Conservation (phyloP, 1,140 invertebrate species). For the Calosoma granatense region DNA sequence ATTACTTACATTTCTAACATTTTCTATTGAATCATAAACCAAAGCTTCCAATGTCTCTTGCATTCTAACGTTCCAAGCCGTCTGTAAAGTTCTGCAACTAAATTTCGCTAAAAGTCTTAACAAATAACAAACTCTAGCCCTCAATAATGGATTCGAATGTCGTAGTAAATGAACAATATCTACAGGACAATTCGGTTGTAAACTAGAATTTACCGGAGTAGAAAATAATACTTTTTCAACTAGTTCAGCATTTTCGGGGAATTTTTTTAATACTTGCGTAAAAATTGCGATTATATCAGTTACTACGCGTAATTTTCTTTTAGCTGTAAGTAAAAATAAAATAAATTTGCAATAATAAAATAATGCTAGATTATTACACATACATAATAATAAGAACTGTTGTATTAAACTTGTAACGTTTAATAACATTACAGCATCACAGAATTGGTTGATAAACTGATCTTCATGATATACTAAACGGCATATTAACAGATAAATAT, state of each 20-base stretch:
- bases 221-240: constrained; percentile 59
- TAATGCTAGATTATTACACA: constrained; percentile 22
- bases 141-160: constrained; percentile 47
- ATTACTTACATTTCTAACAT: constrained; percentile 40
- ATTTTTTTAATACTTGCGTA: constrained; percentile 58
- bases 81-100: constrained; percentile 48
- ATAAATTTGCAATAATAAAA: constrained; percentile 8
- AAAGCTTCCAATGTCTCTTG: constrained; percentile 42
- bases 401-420: constrained; percentile 45
- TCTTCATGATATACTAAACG: constrained; percentile 59
- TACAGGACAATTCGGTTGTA: constrained; percentile 29
- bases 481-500: constrained; percentile 56
- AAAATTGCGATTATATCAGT: constrained; percentile 58
- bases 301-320: constrained; percentile 47
- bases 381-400: constrained; percentile 41
- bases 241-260: constrained; percentile 62
- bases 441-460: constrained; percentile 65
- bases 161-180: constrained; percentile 48
- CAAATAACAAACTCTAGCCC: constrained; percentile 54
- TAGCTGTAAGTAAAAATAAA: constrained; percentile 40
- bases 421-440: constrained; percentile 60
- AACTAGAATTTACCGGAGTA: constrained; percentile 20
- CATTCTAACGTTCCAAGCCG: constrained; percentile 47
- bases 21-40: constrained; percentile 39
- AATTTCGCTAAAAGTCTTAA: constrained; percentile 54